A percentile compares a stretch with the other conserved stretches of the same genome.
Evolutionary conservation across 2,113 vertebrate species (phyloP).

Genomic region (Ardeotis arabs): DNA sequence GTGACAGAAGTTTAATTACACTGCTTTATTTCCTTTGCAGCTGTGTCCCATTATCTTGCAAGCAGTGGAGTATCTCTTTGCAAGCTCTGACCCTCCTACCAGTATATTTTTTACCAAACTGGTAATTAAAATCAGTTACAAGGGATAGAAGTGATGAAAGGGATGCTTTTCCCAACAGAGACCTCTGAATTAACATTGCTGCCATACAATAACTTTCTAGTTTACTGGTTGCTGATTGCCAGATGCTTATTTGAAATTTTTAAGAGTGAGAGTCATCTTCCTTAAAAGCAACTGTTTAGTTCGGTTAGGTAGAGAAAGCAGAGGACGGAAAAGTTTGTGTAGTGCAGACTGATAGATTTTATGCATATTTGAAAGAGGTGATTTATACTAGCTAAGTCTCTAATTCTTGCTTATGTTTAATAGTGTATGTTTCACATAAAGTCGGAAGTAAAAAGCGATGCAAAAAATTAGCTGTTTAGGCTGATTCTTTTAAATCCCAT

Average conservation of each 20-base stretch:
- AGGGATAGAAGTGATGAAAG: conserved; percentile 17
- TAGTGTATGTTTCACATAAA: background rate
- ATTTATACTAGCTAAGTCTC: background rate
- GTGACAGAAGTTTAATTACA: conserved; percentile 59
- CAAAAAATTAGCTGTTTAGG: background rate
- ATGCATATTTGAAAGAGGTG: background rate
- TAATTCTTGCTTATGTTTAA: background rate
- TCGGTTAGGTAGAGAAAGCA: background rate
- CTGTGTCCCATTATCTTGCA: conserved; percentile 44
- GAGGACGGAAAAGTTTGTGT: background rate
- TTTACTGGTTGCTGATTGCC: background rate
- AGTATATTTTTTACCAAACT: conserved; percentile 32
- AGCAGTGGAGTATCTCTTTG: conserved; percentile 21
- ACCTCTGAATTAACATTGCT: conserved; percentile 44
- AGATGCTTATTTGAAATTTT: background rate
- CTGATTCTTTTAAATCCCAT: background rate
- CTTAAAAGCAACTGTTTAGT: background rate
- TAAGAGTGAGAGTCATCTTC: background rate
- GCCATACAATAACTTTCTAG: background rate
- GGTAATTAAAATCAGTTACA: conserved; percentile 61
- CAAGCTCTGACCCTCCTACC: conserved; percentile 55
- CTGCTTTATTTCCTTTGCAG: conserved; percentile 57
- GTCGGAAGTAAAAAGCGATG: background rate
- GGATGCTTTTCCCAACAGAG: background rate
- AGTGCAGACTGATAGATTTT: background rate